Percentiles rank a stretch among this genome's conserved stretches.
phyloP scores from a whole-genome alignment of 2,113 vertebrate species.

The Alethe castanea region DNA sequence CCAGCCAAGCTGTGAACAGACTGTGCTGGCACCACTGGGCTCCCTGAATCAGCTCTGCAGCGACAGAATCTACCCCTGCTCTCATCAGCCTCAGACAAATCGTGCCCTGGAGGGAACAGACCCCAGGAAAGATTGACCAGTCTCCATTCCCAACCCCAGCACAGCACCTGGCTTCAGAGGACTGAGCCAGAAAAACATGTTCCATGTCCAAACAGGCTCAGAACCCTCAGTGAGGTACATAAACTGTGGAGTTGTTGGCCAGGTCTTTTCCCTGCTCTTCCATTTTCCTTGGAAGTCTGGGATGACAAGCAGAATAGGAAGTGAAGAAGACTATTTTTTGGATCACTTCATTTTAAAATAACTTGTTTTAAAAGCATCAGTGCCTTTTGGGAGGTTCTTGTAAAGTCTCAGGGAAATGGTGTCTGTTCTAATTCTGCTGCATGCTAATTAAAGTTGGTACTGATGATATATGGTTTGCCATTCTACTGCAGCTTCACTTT shows the following conservation, averaged over 20 bases:
- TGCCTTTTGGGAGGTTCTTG: background rate
- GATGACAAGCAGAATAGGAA: background rate
- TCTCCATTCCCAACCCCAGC: background rate
- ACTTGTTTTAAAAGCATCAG: background rate
- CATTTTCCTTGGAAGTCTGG: background rate
- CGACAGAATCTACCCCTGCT: background rate
- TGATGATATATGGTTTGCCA: background rate
- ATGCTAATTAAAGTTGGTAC: background rate
- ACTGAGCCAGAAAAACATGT: background rate
- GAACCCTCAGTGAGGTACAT: background rate
- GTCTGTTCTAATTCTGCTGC: background rate
- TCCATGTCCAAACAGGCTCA: background rate
- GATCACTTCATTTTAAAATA: background rate
- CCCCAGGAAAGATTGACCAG: background rate
- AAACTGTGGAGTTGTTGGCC: background rate
- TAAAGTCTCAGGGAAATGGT: background rate
- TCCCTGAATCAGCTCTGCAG: background rate
- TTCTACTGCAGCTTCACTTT: background rate
- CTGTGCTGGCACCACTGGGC: background rate
- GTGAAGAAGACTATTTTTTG: background rate
- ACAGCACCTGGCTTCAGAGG: background rate
- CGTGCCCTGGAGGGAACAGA: background rate
- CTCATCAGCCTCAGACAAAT: background rate
- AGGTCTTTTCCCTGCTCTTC: background rate
- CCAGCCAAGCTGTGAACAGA: background rate